phyloP scores from a whole-genome alignment of 2,888 invertebrate genomes.

The Prostheceraeus crozeri region DNA sequence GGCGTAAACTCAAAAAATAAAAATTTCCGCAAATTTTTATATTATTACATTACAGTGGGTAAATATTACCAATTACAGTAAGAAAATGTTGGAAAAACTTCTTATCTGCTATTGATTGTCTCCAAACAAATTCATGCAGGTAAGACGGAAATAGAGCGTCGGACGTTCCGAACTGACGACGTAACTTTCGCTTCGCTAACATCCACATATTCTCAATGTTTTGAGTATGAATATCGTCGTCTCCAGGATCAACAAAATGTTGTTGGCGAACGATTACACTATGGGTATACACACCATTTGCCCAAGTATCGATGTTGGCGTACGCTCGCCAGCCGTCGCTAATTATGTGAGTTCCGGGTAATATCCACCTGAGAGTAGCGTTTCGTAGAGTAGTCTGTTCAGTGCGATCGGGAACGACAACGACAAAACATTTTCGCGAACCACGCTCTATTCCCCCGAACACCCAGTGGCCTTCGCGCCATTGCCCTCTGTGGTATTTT shows the following conservation, averaged over 20 bases:
- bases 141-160: conserved; percentile 19
- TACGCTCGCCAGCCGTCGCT: conserved; percentile 1
- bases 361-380: not conserved
- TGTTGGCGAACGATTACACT: not conserved
- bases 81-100: too few species aligned
- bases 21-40: too few species aligned
- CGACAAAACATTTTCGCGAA: not conserved
- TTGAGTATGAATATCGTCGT: conserved; percentile 13
- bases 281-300: conserved; percentile 5
- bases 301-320: not conserved
- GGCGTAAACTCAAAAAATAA: too few species aligned
- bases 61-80: too few species aligned
- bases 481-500: conserved; percentile 11
- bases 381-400: not conserved
- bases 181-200: conserved; percentile 22
- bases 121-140: conserved; percentile 25
- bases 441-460: conserved; percentile 5
- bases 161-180: conserved; percentile 29
- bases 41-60: too few species aligned
- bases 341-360: not conserved
- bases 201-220: conserved; percentile 13
- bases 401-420: conserved; percentile 5
- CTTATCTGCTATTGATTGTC: too few species aligned
- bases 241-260: conserved; percentile 21
- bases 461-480: conserved; percentile 4